These are phyloP conservation scores for Adelges cooleyi DNA, from an alignment of 1,140 invertebrate species.

Conservation along the genomic window DNA sequence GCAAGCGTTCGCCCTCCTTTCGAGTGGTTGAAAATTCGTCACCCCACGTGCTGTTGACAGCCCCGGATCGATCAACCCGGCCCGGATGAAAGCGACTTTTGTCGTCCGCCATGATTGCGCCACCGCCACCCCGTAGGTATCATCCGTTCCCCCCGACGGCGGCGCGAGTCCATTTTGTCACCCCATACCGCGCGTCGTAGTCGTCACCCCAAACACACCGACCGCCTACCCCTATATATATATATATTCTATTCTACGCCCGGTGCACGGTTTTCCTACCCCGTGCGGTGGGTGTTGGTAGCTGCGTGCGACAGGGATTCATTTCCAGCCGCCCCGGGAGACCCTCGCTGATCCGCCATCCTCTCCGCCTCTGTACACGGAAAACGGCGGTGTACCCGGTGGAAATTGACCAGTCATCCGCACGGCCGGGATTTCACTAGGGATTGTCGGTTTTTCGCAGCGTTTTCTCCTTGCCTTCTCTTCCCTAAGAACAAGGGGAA, in stretches of 20 bases:
- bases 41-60: slow-evolving; percentile 10
- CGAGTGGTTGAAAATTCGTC: slow-evolving; percentile 15
- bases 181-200: neutral
- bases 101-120: neutral
- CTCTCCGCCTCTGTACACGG: too few species aligned
- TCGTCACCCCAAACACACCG: neutral
- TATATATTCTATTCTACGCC: neutral
- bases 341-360: neutral
- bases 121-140: neutral
- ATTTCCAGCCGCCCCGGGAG: slow-evolving; percentile 7
- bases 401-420: slow-evolving; percentile 5
- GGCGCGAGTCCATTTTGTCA: neutral
- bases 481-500: too few species aligned
- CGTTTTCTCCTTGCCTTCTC: too few species aligned
- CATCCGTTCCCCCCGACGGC: neutral
- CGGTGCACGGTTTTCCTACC: neutral
- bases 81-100: neutral
- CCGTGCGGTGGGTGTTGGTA: neutral
- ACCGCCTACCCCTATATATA: neutral
- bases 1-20: neutral
- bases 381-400: neutral
- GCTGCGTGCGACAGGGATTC: too few species aligned
- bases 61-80: slow-evolving; percentile 15
- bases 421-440: too few species aligned
- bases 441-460: too few species aligned